A percentile compares a stretch with the other conserved stretches of the same genome.
These are phyloP conservation scores for Phoebastria nigripes DNA, from an alignment of 2,797 vertebrate species.

Conservation along the genomic window DNA sequence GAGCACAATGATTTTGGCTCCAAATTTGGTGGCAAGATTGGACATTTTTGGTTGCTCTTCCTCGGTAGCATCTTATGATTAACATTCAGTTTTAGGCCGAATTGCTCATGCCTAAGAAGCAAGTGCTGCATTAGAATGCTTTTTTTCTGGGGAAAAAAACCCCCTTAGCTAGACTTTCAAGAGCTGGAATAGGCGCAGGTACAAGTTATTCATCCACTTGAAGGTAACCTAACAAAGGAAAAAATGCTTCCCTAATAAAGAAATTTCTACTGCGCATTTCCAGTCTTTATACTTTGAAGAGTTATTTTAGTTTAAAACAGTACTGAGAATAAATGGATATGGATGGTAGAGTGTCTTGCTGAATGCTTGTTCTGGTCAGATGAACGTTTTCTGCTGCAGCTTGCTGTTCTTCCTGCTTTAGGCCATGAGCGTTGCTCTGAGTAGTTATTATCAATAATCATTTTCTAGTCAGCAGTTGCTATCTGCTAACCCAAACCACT, in stretches of 20 bases:
- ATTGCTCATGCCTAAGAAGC: background rate
- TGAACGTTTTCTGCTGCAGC: background rate
- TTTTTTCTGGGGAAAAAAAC: background rate
- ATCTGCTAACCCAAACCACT: background rate
- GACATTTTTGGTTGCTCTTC: background rate
- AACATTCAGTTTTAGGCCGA: background rate
- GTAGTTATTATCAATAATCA: background rate
- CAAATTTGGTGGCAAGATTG: background rate
- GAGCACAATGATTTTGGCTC: background rate
- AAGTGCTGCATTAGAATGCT: background rate
- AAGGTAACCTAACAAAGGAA: background rate
- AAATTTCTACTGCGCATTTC: background rate
- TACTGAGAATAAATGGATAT: background rate
- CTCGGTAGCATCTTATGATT: background rate
- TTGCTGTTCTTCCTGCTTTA: background rate
- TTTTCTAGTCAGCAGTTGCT: background rate
- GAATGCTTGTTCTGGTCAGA: background rate
- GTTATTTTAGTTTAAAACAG: background rate
- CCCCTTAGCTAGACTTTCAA: background rate
- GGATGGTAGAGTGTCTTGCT: background rate
- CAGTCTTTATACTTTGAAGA: background rate
- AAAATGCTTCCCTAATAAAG: background rate
- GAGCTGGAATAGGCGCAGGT: background rate
- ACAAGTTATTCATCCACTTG: background rate
- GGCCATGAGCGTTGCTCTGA: background rate